A percentile compares a stretch with the other conserved stretches of the same genome.
phyloP scores from a whole-genome alignment of 35 echinoderm and acorn worm species.

The Nesometra sesokonis region DNA sequence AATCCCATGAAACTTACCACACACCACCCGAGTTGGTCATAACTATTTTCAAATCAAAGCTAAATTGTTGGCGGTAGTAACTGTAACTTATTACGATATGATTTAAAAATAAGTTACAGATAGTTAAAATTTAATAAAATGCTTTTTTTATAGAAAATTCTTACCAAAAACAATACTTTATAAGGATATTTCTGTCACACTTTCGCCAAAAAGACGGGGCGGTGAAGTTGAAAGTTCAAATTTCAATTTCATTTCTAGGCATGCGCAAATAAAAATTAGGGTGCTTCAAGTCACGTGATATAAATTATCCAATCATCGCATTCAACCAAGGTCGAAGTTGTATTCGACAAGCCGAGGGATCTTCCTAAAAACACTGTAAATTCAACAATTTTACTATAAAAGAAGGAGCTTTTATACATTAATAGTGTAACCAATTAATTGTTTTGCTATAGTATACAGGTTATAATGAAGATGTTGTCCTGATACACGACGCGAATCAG shows the following conservation, averaged over 20 bases:
- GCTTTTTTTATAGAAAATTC: background rate
- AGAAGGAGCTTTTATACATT: background rate
- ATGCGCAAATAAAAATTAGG: background rate
- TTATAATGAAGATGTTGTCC: background rate
- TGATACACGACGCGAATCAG: background rate
- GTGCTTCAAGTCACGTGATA: background rate
- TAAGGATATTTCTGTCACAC: background rate
- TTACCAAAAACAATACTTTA: background rate
- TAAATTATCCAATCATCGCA: background rate
- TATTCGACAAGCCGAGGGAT: background rate
- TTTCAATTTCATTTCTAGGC: background rate
- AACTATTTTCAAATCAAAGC: no score
- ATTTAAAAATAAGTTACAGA: background rate
- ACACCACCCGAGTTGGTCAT: no score
- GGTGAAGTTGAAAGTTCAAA: background rate
- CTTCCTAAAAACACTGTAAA: background rate
- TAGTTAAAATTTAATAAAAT: background rate
- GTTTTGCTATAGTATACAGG: background rate
- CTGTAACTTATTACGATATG: no score
- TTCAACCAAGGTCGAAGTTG: background rate
- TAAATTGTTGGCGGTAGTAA: no score
- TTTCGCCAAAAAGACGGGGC: background rate
- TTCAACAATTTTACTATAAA: background rate
- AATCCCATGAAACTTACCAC: no score
- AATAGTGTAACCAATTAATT: background rate